A percentile compares a stretch with the other conserved stretches of the same genome.
phyloP scores from a whole-genome alignment of 2,888 invertebrate species.

The Diachrysia chrysitis region DNA sequence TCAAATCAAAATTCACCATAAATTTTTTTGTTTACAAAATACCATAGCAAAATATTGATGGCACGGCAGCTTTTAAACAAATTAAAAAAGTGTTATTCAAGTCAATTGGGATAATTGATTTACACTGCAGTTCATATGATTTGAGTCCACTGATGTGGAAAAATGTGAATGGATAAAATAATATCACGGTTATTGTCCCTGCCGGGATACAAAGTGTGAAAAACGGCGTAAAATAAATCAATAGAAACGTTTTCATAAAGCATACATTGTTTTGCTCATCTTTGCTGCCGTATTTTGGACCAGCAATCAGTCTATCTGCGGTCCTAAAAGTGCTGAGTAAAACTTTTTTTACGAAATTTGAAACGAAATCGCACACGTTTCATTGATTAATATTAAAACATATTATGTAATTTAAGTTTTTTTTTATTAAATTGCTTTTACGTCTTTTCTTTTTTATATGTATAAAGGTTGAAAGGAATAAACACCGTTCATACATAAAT shows the following conservation, averaged over 20 bases:
- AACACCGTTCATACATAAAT: slow-evolving; percentile 40
- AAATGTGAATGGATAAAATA: slow-evolving; percentile 13
- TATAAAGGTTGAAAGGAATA: slow-evolving; percentile 12
- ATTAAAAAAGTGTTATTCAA: slow-evolving; percentile 4
- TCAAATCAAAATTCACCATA: not conserved
- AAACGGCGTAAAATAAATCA: not conserved
- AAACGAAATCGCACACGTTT: no score
- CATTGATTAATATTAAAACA: no score
- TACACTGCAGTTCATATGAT: slow-evolving; percentile 8
- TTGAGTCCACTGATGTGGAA: slow-evolving; percentile 8
- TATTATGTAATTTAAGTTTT: no score
- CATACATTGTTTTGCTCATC: not conserved
- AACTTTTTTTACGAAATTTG: no score
- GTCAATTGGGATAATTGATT: slow-evolving; percentile 11
- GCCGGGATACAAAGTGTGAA: not conserved
- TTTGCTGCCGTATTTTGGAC: not conserved
- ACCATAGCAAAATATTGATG: not conserved
- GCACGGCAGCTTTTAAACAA: slow-evolving; percentile 10
- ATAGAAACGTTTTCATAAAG: slow-evolving; percentile 1
- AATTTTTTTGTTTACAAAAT: not conserved
- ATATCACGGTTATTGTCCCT: slow-evolving; percentile 7
- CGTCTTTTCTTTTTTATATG: not conserved
- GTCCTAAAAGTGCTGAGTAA: no score
- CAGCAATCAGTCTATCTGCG: not conserved
- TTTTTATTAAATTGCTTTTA: no score